Evolutionary conservation across 1,140 invertebrate genomes (phyloP).

Genomic region (Bathynomus jamesi): DNA sequence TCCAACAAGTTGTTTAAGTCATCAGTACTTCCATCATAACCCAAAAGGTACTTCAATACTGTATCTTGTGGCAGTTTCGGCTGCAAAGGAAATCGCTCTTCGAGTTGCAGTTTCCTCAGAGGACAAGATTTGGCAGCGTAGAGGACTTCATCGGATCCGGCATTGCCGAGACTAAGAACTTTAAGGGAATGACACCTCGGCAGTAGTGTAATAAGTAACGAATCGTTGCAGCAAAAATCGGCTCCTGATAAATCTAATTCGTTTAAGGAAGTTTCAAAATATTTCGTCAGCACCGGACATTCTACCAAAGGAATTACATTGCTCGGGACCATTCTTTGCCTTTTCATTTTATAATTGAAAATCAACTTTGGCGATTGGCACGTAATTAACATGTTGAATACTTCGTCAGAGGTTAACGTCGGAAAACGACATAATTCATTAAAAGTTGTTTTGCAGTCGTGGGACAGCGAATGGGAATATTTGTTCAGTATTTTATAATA

Average conservation of each 20-base stretch:
- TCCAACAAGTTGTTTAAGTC: neutral
- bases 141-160: neutral
- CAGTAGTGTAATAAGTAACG: neutral
- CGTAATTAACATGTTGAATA: neutral
- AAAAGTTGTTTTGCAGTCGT: neutral
- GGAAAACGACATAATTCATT: neutral
- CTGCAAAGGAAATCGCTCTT: neutral
- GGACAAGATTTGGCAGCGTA: neutral
- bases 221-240: neutral
- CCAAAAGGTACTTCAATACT: neutral
- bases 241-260: neutral
- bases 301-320: neutral
- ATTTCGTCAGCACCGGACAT: neutral
- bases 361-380: neutral
- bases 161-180: neutral
- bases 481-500: neutral
- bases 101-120: neutral
- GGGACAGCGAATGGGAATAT: neutral
- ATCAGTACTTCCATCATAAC: neutral
- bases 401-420: neutral
- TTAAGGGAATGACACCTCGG: neutral
- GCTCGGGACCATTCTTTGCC: neutral
- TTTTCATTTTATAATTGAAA: neutral
- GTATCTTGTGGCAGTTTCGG: neutral
- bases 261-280: neutral